Evolutionary conservation across 1,140 invertebrate species (phyloP).

Genomic region (Agraylea sexmaculata): DNA sequence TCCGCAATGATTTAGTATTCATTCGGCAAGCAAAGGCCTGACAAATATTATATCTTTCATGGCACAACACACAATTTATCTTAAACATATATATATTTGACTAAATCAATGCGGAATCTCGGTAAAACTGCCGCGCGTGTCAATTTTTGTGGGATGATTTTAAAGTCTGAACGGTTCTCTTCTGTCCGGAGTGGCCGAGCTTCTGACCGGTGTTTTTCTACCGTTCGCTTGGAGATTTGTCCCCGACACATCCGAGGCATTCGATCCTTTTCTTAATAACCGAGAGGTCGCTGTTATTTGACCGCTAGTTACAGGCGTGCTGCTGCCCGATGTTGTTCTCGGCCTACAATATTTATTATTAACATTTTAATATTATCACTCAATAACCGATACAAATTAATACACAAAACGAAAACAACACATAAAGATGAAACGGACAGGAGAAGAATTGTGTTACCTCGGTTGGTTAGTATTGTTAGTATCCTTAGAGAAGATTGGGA

Average conservation of each 20-base stretch:
- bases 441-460: slow-evolving; percentile 13
- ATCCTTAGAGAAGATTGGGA: slow-evolving; percentile 19
- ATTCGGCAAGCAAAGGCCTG: too few species aligned
- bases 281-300: slow-evolving; percentile 47
- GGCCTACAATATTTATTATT: slow-evolving; percentile 35
- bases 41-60: too few species aligned
- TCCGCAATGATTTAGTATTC: too few species aligned
- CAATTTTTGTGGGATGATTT: not conserved
- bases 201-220: slow-evolving; percentile 29
- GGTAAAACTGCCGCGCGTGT: too few species aligned
- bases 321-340: slow-evolving; percentile 56
- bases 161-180: slow-evolving; percentile 39
- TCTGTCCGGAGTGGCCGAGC: slow-evolving; percentile 33
- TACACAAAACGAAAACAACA: slow-evolving; percentile 23
- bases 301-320: slow-evolving; percentile 51
- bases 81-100: too few species aligned
- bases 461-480: slow-evolving; percentile 15
- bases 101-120: too few species aligned
- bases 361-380: slow-evolving; percentile 28
- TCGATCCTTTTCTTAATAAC: slow-evolving; percentile 51
- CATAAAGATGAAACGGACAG: not conserved
- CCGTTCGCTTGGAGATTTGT: slow-evolving; percentile 29
- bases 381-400: slow-evolving; percentile 16
- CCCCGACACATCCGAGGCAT: slow-evolving; percentile 50
- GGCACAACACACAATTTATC: too few species aligned